Evolutionary conservation across 2,797 vertebrate species (phyloP).

Genomic region (Muscicapa striata): DNA sequence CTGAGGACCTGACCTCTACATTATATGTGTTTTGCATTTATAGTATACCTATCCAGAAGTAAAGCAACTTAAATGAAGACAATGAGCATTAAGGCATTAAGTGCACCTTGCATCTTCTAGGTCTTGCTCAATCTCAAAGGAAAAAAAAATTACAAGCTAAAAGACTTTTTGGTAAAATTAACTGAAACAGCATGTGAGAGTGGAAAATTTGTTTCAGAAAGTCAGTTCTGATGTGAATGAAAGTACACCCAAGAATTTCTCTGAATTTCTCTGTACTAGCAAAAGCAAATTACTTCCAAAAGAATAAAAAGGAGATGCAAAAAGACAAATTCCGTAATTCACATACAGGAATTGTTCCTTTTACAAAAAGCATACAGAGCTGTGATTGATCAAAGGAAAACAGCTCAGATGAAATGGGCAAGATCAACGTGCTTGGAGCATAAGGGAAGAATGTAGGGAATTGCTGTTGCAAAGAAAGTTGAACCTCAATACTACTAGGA

Average conservation of each 20-base stretch:
- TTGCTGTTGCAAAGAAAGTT: not conserved
- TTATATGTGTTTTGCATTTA: not conserved
- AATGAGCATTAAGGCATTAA: not conserved
- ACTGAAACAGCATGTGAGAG: not conserved
- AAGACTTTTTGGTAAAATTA: not conserved
- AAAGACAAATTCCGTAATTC: not conserved
- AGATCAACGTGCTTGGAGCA: not conserved
- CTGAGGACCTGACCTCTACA: not conserved
- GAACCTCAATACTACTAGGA: not conserved
- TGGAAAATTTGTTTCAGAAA: not conserved
- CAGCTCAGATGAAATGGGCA: not conserved
- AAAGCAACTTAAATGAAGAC: not conserved
- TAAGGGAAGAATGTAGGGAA: not conserved
- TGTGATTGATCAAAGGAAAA: accelerated
- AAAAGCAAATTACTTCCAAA: not conserved
- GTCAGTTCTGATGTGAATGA: not conserved
- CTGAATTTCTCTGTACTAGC: not conserved
- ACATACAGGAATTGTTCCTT: not conserved
- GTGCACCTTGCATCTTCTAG: not conserved
- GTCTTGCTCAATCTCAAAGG: not conserved
- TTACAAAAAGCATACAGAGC: not conserved
- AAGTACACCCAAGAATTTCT: not conserved
- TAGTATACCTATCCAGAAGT: not conserved
- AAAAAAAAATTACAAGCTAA: not conserved
- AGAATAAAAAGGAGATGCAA: accelerated